Percentiles rank a stretch among this genome's conserved stretches.
Evolutionary conservation across 2,888 invertebrate genomes (phyloP).

Genomic region (Pollenia amentaria): DNA sequence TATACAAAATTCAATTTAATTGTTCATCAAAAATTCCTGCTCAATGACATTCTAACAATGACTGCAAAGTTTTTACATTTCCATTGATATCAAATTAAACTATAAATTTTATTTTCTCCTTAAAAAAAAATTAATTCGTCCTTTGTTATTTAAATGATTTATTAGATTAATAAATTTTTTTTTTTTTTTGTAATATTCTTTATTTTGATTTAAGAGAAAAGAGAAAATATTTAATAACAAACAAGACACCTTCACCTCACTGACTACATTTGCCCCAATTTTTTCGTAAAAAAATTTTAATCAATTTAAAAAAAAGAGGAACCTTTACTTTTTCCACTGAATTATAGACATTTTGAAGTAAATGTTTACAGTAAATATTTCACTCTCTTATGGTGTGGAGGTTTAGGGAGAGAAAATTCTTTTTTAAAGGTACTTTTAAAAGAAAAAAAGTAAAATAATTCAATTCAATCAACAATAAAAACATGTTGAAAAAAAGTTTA

Average conservation of each 20-base stretch:
- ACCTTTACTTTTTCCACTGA: not conserved
- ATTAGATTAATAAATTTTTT: slow-evolving; percentile 41
- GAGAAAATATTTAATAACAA: too few species aligned
- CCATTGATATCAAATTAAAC: slow-evolving; percentile 44
- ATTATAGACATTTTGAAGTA: not conserved
- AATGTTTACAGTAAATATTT: slow-evolving; percentile 2
- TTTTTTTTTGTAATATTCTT: too few species aligned
- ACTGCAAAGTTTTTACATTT: not conserved
- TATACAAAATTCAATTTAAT: slow-evolving; percentile 19
- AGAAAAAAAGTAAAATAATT: slow-evolving; percentile 15
- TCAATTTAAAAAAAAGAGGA: not conserved
- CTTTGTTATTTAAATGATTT: slow-evolving; percentile 56
- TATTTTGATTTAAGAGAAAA: too few species aligned
- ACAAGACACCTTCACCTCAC: too few species aligned
- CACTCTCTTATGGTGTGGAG: not conserved
- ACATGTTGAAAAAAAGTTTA: not conserved
- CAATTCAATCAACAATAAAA: slow-evolving; percentile 25
- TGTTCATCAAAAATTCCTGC: slow-evolving; percentile 14
- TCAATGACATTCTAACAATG: slow-evolving; percentile 5
- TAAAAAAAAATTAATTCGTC: slow-evolving; percentile 11
- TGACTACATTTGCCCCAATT: too few species aligned
- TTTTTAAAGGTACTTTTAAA: not conserved
- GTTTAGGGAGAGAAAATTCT: not conserved
- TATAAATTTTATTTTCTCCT: slow-evolving; percentile 17
- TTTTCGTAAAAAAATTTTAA: not conserved